A percentile compares a stretch with the other conserved stretches of the same genome.
phyloP scores from a whole-genome alignment of 2,797 vertebrate species.

The Adelosebastes latens region DNA sequence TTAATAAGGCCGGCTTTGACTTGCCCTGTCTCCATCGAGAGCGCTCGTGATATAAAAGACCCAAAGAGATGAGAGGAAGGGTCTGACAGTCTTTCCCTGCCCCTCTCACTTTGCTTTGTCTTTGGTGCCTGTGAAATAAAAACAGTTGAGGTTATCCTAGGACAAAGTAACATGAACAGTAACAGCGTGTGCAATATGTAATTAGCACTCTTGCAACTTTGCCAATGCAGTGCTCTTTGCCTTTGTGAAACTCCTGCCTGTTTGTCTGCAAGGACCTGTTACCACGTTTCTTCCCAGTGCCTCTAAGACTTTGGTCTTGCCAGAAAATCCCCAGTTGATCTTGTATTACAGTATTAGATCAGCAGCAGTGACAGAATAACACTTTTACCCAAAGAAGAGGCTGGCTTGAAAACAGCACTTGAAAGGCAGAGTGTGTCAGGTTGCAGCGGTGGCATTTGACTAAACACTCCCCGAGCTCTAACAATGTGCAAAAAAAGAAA shows the following conservation, averaged over 20 bases:
- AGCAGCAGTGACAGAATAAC: constrained; percentile 47
- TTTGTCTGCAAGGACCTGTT: constrained; percentile 60
- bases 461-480: constrained; percentile 46
- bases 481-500: constrained; percentile 25
- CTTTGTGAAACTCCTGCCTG: constrained; percentile 50
- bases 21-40: constrained; percentile 43
- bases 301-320: constrained; percentile 58
- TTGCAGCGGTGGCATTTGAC: constrained; percentile 47
- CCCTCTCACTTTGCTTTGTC: constrained; percentile 51
- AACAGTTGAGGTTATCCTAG: constrained; percentile 20
- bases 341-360: constrained; percentile 45
- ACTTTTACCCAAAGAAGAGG: constrained; percentile 60
- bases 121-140: constrained; percentile 27
- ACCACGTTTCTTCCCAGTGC: constrained; percentile 60
- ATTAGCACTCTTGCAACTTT: constrained; percentile 40
- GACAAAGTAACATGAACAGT: constrained; percentile 29
- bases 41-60: constrained; percentile 47
- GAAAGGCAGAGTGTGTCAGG: constrained; percentile 49
- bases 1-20: constrained; percentile 55
- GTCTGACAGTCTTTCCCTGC: constrained; percentile 40
- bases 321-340: constrained; percentile 36
- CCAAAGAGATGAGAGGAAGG: constrained; percentile 53
- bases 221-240: constrained; percentile 42
- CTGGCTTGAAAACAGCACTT: constrained; percentile 17
- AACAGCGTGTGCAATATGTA: constrained; percentile 60